Percentiles rank a stretch among this genome's conserved stretches.
Evolutionary conservation across 2,113 vertebrate genomes (phyloP).

Genomic region (Silurus glanis): DNA sequence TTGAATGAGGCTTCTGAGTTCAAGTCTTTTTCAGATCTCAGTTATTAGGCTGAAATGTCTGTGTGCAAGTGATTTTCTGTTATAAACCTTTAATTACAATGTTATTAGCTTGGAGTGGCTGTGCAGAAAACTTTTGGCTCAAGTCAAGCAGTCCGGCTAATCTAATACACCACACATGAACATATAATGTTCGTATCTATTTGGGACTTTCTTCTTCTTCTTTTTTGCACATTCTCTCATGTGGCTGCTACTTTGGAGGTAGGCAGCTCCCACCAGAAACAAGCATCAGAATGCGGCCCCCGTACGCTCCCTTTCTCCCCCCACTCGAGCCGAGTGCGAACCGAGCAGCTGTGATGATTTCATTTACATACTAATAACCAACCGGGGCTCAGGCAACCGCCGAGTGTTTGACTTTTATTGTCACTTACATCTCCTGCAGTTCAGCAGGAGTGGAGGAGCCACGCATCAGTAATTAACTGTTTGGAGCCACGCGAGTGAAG

Average conservation of each 20-base stretch:
- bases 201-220: not conserved
- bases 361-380: slow-evolving; percentile 95
- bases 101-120: not conserved
- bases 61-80: not conserved
- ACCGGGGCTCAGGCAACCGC: slow-evolving; percentile 85
- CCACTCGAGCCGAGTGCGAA: slow-evolving; percentile 83
- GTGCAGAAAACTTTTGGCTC: not conserved
- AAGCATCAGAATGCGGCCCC: slow-evolving; percentile 50
- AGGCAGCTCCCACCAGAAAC: slow-evolving; percentile 50
- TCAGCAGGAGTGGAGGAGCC: slow-evolving; percentile 79
- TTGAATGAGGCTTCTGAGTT: slow-evolving; percentile 8
- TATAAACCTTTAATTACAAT: not conserved
- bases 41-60: not conserved
- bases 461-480: slow-evolving; percentile 90
- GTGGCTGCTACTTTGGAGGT: slow-evolving; percentile 41
- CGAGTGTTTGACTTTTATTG: slow-evolving; percentile 83
- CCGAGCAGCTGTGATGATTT: slow-evolving; percentile 91
- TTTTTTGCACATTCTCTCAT: slow-evolving; percentile 14
- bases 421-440: slow-evolving; percentile 82
- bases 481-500: slow-evolving; percentile 88
- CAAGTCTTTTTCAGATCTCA: not conserved
- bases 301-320: slow-evolving; percentile 56
- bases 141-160: not conserved
- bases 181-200: slow-evolving; percentile 6
- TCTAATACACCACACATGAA: not conserved